phyloP scores from a whole-genome alignment of 2,113 vertebrate species.

The Hiodon alosoides region DNA sequence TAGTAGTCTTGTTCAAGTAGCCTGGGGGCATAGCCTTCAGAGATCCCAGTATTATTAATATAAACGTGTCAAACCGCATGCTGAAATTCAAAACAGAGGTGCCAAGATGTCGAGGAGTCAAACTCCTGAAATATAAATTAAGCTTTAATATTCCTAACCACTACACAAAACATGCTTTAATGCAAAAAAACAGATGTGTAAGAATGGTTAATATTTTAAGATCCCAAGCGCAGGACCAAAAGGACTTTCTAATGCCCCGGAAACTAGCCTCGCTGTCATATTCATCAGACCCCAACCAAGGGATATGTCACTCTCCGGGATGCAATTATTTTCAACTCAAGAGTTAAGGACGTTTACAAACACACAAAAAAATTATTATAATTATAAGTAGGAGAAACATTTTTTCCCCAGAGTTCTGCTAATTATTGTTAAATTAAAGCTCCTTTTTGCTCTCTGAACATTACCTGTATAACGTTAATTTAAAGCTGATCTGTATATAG shows the following conservation, averaged over 20 bases:
- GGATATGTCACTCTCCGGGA: constrained; percentile 12
- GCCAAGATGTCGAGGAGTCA: constrained; percentile 71
- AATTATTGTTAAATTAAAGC: neutral
- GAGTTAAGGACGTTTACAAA: constrained; percentile 17
- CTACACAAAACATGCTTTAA: constrained; percentile 52
- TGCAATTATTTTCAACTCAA: constrained; percentile 17
- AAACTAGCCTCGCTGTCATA: constrained; percentile 40
- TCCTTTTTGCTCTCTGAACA: constrained; percentile 2
- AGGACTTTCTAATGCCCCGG: constrained; percentile 33
- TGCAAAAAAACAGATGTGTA: constrained; percentile 46
- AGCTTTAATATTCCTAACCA: constrained; percentile 66
- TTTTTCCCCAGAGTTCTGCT: too few species aligned
- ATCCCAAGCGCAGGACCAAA: constrained; percentile 21
- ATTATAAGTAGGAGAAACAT: constrained; percentile 5
- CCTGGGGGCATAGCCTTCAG: constrained; percentile 70
- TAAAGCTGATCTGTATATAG: neutral
- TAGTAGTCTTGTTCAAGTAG: constrained; percentile 69
- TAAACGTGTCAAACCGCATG: constrained; percentile 73
- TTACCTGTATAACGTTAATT: neutral
- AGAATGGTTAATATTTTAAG: constrained; percentile 36
- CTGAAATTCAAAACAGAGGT: constrained; percentile 70
- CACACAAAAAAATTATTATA: neutral
- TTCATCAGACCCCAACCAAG: constrained; percentile 1
- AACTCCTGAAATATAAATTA: constrained; percentile 67
- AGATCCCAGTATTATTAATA: constrained; percentile 76